A percentile compares a stretch with the other conserved stretches of the same genome.
phyloP scores from a whole-genome alignment of 2,888 invertebrate species.

The Nomada ferruginata region DNA sequence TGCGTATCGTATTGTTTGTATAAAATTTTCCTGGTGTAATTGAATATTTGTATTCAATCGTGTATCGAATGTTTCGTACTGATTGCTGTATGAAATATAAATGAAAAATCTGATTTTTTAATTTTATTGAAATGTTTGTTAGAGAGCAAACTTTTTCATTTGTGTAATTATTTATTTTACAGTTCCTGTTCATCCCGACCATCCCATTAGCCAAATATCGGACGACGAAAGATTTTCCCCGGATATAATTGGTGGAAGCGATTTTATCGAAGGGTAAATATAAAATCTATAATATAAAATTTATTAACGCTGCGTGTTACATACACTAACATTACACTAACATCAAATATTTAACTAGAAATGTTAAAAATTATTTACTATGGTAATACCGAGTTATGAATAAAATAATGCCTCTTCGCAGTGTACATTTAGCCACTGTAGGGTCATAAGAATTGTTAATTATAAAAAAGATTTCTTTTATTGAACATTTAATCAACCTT shows the following conservation, averaged over 20 bases:
- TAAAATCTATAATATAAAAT: slow-evolving; percentile 6
- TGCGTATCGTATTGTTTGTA: too few relatives aligned
- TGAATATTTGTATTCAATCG: neutral
- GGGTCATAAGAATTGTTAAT: too few relatives aligned
- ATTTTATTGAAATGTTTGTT: neutral
- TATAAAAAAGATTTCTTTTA: too few relatives aligned
- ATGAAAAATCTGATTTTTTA: neutral
- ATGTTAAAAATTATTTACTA: too few relatives aligned
- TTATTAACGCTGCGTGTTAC: neutral
- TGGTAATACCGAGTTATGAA: too few relatives aligned
- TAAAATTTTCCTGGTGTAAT: neutral
- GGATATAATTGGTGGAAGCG: slow-evolving; percentile 51
- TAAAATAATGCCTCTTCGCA: too few relatives aligned
- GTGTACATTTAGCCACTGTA: too few relatives aligned
- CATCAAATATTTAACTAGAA: neutral
- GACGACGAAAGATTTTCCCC: slow-evolving; percentile 64
- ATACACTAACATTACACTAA: too few relatives aligned
- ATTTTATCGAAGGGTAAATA: slow-evolving; percentile 66
- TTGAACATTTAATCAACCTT: too few relatives aligned
- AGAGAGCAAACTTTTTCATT: neutral
- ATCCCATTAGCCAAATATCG: slow-evolving; percentile 49
- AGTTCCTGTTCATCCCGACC: slow-evolving; percentile 64
- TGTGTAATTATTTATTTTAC: slow-evolving; percentile 30
- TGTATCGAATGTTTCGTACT: neutral
- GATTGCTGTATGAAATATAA: neutral